These are phyloP conservation scores for Morpho achilles DNA, from an alignment of 2,888 invertebrate genomes.

Conservation along the genomic window DNA sequence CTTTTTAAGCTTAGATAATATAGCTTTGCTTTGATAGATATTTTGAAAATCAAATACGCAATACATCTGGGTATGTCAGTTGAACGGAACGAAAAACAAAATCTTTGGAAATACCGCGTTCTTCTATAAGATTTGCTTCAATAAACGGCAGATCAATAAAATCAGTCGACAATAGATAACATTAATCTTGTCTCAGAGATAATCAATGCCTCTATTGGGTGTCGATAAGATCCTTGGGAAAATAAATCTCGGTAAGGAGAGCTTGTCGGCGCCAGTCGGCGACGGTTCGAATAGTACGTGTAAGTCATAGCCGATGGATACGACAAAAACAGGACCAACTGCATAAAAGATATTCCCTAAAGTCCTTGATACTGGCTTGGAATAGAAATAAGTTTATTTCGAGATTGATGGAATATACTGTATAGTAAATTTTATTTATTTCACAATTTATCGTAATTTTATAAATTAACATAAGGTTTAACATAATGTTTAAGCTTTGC, in stretches of 20 bases:
- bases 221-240: slow-evolving; percentile 28
- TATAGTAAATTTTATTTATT: too few species aligned
- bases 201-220: slow-evolving; percentile 35
- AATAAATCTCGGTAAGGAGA: slow-evolving; percentile 25
- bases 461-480: too few species aligned
- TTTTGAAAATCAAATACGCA: not conserved
- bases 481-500: too few species aligned
- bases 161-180: slow-evolving; percentile 26
- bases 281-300: slow-evolving; percentile 14
- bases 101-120: not conserved
- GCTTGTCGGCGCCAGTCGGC: slow-evolving; percentile 29
- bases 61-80: not conserved
- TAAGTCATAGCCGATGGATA: slow-evolving; percentile 23
- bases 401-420: too few species aligned
- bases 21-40: too few species aligned
- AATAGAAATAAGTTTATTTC: slow-evolving; percentile 3
- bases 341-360: slow-evolving; percentile 13
- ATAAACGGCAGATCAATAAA: slow-evolving; percentile 19
- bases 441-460: too few species aligned
- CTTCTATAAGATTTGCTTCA: not conserved
- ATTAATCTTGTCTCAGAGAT: slow-evolving; percentile 59
- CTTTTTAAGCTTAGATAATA: too few species aligned
- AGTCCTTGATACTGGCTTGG: slow-evolving; percentile 1
- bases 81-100: not conserved
- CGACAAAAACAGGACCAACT: slow-evolving; percentile 23